phyloP scores from a whole-genome alignment of 2,113 vertebrate genomes.

The Pantherophis guttatus region DNA sequence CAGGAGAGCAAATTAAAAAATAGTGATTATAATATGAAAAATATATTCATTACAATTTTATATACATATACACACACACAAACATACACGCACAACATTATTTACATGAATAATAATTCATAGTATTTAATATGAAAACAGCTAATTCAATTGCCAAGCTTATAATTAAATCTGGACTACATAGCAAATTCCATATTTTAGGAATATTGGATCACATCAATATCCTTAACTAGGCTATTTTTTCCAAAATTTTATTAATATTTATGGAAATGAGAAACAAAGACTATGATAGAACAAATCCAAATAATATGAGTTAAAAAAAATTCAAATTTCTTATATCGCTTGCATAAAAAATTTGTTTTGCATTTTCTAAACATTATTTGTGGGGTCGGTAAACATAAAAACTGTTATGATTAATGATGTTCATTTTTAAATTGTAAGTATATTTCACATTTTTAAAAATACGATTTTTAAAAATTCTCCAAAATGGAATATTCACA shows the following conservation, averaged over 20 bases:
- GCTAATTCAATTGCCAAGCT: neutral
- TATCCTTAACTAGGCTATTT: neutral
- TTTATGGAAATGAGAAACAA: neutral
- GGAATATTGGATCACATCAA: neutral
- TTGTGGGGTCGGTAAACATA: neutral
- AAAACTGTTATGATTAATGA: neutral
- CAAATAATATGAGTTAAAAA: neutral
- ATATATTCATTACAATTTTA: neutral
- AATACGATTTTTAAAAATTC: neutral
- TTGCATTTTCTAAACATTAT: neutral
- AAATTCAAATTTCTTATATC: neutral
- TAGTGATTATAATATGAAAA: neutral
- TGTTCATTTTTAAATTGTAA: neutral
- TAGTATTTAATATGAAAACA: neutral
- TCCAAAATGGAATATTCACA: neutral
- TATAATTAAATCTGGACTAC: neutral
- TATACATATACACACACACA: too few relatives aligned
- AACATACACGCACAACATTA: too few relatives aligned
- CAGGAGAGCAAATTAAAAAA: neutral
- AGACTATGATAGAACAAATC: neutral
- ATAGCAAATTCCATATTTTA: neutral
- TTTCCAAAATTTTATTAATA: neutral
- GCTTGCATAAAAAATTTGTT: neutral
- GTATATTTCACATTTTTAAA: neutral
- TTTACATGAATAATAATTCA: too few relatives aligned